Evolutionary conservation across 2,113 vertebrate genomes (phyloP).

Genomic region (Ammodramus savannarum): DNA sequence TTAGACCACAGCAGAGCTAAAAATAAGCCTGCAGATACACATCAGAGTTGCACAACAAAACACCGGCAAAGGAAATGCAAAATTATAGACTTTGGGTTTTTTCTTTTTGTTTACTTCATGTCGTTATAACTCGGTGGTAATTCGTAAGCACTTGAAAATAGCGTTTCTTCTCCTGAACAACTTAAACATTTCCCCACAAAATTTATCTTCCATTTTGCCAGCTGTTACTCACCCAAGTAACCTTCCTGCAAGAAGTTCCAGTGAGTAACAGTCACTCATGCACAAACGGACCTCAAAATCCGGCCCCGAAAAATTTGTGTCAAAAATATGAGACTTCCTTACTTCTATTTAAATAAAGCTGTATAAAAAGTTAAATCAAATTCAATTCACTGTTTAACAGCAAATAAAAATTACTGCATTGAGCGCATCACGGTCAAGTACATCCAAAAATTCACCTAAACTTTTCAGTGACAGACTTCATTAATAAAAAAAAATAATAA

Average conservation of each 20-base stretch:
- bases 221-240: not conserved
- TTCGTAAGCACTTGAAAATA: not conserved
- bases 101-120: conserved; percentile 60
- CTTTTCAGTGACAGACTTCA: not conserved
- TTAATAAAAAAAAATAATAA: not conserved
- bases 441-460: not conserved
- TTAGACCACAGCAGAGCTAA: conserved; percentile 63
- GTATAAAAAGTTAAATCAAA: not conserved
- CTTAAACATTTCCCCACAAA: not conserved
- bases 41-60: conserved; percentile 60
- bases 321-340: not conserved
- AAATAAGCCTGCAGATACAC: conserved; percentile 49
- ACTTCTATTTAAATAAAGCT: not conserved
- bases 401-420: not conserved
- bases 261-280: not conserved
- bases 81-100: not conserved
- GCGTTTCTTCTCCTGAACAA: not conserved
- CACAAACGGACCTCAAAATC: not conserved
- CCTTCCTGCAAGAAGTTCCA: not conserved
- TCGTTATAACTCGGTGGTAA: conserved; percentile 37
- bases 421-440: not conserved
- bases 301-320: not conserved
- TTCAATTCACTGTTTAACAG: not conserved
- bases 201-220: not conserved
- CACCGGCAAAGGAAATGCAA: conserved; percentile 63